A percentile compares a stretch with the other conserved stretches of the same genome.
Evolutionary conservation across 2,113 vertebrate species (phyloP).

Genomic region (Aegypius monachus): DNA sequence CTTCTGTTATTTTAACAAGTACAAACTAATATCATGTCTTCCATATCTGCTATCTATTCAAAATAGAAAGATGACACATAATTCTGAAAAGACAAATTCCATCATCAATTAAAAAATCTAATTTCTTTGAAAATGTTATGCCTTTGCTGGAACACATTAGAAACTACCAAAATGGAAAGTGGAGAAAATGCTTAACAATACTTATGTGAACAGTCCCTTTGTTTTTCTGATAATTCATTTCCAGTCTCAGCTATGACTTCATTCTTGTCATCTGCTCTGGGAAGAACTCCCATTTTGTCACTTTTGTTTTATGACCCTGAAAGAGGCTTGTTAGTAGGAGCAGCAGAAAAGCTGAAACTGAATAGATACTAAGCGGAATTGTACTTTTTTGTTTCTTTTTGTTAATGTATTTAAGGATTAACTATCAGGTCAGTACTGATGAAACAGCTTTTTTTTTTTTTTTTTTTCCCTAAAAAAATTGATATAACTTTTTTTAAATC

Average conservation of each 20-base stretch:
- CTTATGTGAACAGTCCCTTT: not conserved
- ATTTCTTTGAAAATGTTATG: not conserved
- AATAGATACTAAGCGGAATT: not conserved
- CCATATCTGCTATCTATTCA: not conserved
- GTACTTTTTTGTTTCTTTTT: not conserved
- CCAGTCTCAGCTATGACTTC: not conserved
- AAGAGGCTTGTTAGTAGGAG: not conserved
- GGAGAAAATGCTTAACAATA: not conserved
- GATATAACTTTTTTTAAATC: not conserved
- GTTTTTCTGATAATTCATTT: not conserved
- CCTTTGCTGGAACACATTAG: not conserved
- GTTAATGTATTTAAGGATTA: not conserved
- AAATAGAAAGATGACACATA: not conserved
- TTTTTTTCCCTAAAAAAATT: not conserved
- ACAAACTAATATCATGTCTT: not conserved
- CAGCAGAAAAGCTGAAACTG: not conserved
- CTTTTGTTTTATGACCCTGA: not conserved
- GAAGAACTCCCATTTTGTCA: not conserved
- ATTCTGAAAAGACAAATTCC: not conserved
- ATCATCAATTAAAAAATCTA: not conserved
- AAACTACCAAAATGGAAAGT: not conserved
- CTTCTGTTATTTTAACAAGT: not conserved
- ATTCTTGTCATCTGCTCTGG: not conserved
- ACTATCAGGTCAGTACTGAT: not conserved
- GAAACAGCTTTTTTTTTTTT: not conserved